Conservation (phyloP, 2,888 invertebrate species). For the Rhagonycha fulva region DNA sequence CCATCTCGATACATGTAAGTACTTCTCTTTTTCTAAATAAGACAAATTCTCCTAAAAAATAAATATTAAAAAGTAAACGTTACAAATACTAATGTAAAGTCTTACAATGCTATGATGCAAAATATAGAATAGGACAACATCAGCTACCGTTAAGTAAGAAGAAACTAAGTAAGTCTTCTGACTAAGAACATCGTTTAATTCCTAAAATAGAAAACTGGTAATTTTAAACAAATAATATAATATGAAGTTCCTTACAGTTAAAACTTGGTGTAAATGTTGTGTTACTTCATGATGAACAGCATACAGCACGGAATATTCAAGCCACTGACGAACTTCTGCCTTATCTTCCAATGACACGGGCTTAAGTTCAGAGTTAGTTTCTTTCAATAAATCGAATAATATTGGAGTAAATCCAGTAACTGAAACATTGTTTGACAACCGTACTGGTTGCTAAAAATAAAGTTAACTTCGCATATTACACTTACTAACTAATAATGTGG, state of each 20-base stretch:
- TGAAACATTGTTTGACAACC: constrained; percentile 37
- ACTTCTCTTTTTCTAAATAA: constrained; percentile 68
- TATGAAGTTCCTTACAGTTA: constrained; percentile 39
- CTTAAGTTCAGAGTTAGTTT: constrained; percentile 37
- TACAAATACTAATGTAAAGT: constrained; percentile 12
- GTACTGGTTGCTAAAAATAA: constrained; percentile 38
- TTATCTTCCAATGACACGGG: constrained; percentile 34
- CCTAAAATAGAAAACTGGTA: constrained; percentile 51
- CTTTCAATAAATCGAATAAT: constrained; percentile 42
- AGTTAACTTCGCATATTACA: not conserved
- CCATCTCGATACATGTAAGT: constrained; percentile 76
- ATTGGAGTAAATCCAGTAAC: constrained; percentile 45
- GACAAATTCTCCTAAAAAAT: constrained; percentile 65
- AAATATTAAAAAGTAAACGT: constrained; percentile 33
- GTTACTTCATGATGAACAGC: constrained; percentile 21
- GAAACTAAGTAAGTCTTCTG: constrained; percentile 63
- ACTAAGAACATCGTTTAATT: constrained; percentile 60
- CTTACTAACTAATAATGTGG: not conserved
- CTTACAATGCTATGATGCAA: constrained; percentile 70
- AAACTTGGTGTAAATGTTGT: constrained; percentile 34
- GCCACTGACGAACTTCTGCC: constrained; percentile 49
- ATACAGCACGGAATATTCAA: constrained; percentile 50
- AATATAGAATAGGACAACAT: constrained; percentile 70
- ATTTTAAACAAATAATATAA: not conserved
- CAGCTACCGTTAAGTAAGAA: constrained; percentile 65